Base-by-base conservation (phyloP, 2,888 invertebrate genomes). In the Nomada fabriciana region DNA sequence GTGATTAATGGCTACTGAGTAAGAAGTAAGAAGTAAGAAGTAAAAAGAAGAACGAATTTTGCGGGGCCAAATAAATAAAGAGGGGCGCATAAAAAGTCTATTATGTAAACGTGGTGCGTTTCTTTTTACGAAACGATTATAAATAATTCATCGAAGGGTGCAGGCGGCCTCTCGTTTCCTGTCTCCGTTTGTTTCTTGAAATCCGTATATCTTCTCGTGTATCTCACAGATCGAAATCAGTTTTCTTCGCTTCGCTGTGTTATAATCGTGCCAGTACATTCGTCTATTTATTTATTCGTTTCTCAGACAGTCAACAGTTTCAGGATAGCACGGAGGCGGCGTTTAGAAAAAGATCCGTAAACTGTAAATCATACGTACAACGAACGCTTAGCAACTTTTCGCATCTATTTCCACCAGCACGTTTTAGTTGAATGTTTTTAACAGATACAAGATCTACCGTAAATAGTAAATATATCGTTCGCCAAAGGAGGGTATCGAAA, bases 141-240 rank as follows among this genome's bases (percentile, higher is more conserved):
- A 89, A 89, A 88, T 89, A 85, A 89, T 85, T 89, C 70, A 74
- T 64, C 72, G 84, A 86, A 89, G 89, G 89, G 87, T 89, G 88
- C 89, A 85, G 84, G 79, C 79, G 82, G 82, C 82, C 83, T 71
- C 73, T 76, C 63, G 78, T 69, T 78, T 29, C 63, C 50, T 29
- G 67, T 80, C 80, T 72, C 42, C 42, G 25, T 60, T 23, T 13
- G 15, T 18, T 68, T 59, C 18, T 9, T 18, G 9, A 15, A 10
- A 25, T 25, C n/a, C 9, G 15, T 50, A 13, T 15, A 36, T 18
- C 53, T 15, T 36, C 36, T 36, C 36, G 15, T 15, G 25, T 18
- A n/a, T 53, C 23, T 55, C 4, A 20, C 47, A 15, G 47, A 47
- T 47, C 47, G 47, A 15, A 15, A 47, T 47, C 47, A 47, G 9